Conservation (phyloP, 2,888 invertebrate species). For the Zhuqinia jingwanae region DNA sequence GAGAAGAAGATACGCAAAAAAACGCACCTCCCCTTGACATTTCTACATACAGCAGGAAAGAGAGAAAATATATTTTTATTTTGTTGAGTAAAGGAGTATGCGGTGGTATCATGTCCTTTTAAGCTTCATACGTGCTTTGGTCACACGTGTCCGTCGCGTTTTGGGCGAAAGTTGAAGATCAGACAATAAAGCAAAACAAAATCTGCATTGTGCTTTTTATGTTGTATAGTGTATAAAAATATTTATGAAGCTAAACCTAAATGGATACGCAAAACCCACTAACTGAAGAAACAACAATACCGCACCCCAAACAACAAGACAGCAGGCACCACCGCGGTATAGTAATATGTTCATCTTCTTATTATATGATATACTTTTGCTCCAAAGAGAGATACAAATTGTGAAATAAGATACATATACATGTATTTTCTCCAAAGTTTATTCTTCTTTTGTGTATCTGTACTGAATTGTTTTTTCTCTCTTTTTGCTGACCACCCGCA, state of each 20-base stretch:
- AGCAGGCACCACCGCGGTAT: too few relatives aligned
- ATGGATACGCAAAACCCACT: too few relatives aligned
- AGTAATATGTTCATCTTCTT: too few relatives aligned
- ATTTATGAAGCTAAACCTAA: too few relatives aligned
- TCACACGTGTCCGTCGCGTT: not conserved
- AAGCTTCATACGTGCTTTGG: not conserved
- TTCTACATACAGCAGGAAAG: conserved; percentile 27
- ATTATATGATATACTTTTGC: not conserved
- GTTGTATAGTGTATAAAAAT: too few relatives aligned
- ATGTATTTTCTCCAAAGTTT: not conserved
- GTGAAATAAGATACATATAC: not conserved
- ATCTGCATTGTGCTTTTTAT: conserved; percentile 17
- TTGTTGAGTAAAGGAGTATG: not conserved
- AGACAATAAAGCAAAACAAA: not conserved
- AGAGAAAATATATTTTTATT: conserved; percentile 29
- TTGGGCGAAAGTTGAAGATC: not conserved
- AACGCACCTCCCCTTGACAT: conserved; percentile 61
- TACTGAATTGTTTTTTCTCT: conserved; percentile 45
- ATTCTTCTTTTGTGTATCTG: not conserved
- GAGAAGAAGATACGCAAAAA: not conserved
- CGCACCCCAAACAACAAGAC: not conserved
- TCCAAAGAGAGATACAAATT: not conserved
- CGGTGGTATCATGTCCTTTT: not conserved
- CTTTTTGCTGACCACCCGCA: conserved; percentile 42
- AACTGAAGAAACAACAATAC: too few relatives aligned